phyloP scores from a whole-genome alignment of 2,888 invertebrate species.

The Philhelius pedissequus region DNA sequence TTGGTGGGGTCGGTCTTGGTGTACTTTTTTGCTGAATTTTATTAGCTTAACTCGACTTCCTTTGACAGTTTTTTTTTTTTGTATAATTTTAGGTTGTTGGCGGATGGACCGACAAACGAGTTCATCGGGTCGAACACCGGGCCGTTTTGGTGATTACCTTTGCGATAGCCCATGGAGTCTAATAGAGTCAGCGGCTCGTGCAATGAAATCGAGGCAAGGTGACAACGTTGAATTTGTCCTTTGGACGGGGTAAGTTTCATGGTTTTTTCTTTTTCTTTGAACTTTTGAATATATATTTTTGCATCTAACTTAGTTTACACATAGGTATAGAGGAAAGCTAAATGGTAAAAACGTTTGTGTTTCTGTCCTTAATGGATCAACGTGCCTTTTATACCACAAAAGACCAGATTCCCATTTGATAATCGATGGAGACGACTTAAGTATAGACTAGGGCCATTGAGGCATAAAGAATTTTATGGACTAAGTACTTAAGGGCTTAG shows the following conservation, averaged over 20 bases:
- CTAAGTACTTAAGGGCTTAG: conserved; percentile 16
- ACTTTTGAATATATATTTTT: conserved; percentile 42
- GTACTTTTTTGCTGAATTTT: conserved; percentile 42
- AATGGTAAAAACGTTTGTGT: not conserved
- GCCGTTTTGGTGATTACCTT: conserved; percentile 87
- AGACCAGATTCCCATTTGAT: conserved; percentile 23
- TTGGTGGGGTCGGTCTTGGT: not conserved
- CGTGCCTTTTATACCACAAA: not conserved
- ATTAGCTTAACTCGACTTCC: conserved; percentile 21
- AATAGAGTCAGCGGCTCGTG: conserved; percentile 91
- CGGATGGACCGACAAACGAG: conserved; percentile 82
- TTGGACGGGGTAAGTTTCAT: conserved; percentile 91
- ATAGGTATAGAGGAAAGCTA: not conserved
- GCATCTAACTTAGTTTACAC: not conserved
- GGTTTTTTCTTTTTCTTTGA: too few species aligned
- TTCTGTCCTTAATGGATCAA: conserved; percentile 37
- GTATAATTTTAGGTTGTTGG: conserved; percentile 81
- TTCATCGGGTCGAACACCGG: conserved; percentile 82
- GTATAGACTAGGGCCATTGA: not conserved
- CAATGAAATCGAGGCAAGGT: conserved; percentile 90
- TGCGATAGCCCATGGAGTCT: conserved; percentile 95
- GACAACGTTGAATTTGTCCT: conserved; percentile 95
- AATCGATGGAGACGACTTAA: conserved; percentile 17
- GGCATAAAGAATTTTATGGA: conserved; percentile 34
- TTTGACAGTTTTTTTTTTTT: not conserved